phyloP scores from a whole-genome alignment of 2,797 vertebrate species.

The Rousettus madagascariensis region DNA sequence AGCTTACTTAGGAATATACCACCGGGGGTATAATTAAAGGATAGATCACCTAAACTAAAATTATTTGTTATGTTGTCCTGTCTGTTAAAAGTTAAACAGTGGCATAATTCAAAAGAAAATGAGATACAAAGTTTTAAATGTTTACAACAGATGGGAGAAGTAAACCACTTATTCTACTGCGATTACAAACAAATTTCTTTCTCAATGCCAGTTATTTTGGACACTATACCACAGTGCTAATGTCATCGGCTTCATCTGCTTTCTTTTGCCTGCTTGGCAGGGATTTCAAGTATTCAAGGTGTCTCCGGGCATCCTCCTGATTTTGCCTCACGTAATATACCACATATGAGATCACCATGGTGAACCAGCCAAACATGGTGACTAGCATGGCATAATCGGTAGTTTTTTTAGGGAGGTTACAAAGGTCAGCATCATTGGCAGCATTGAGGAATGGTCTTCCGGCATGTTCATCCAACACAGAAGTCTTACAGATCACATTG shows the following conservation, averaged over 20 bases:
- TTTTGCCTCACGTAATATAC: slow-evolving; percentile 99
- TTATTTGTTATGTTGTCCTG: slow-evolving; percentile 31
- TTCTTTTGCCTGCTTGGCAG: slow-evolving; percentile 99
- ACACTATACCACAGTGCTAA: slow-evolving; percentile 96
- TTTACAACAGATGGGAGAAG: slow-evolving; percentile 83
- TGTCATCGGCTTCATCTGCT: slow-evolving; percentile 95
- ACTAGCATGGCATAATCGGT: slow-evolving; percentile 99
- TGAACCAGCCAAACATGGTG: slow-evolving; percentile 99
- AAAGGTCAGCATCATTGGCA: slow-evolving; percentile 93
- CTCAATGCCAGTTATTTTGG: slow-evolving; percentile 61
- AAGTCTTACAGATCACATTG: slow-evolving; percentile 95
- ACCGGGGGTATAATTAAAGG: slow-evolving; percentile 73
- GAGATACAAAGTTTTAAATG: slow-evolving; percentile 82
- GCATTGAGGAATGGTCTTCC: slow-evolving; percentile 94
- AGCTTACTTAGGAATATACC: slow-evolving; percentile 84
- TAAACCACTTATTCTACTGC: slow-evolving; percentile 81
- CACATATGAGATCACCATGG: slow-evolving; percentile 99
- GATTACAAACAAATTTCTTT: slow-evolving; percentile 63
- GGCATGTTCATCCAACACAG: slow-evolving; percentile 91
- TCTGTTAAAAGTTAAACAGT: slow-evolving; percentile 83
- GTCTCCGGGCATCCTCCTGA: slow-evolving; percentile 96
- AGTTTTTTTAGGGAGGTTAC: slow-evolving; percentile 97
- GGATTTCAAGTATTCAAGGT: slow-evolving; percentile 99
- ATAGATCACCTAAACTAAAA: slow-evolving; percentile 65
- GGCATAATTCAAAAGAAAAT: slow-evolving; percentile 82